Conservation (phyloP, 2,888 invertebrate genomes). For the Dysmachus trigonus region DNA sequence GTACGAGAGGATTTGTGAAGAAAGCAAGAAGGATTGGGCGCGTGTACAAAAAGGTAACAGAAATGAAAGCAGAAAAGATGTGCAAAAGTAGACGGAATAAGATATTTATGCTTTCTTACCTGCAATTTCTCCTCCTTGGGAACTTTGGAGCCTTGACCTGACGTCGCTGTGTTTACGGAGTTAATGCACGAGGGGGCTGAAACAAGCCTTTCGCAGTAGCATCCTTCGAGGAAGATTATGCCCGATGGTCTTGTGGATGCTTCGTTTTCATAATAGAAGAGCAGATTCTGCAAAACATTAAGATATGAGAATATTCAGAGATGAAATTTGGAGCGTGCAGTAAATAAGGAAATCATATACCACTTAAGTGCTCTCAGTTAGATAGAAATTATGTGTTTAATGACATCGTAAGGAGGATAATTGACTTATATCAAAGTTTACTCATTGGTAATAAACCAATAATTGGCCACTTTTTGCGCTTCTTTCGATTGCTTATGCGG, state of each 20-base stretch:
- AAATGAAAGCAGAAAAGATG: background rate
- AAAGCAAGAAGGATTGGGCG: background rate
- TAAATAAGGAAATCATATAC: background rate
- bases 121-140: slow-evolving; percentile 53
- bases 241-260: slow-evolving; percentile 81
- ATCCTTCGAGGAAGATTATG: slow-evolving; percentile 85
- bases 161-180: slow-evolving; percentile 45
- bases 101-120: slow-evolving; percentile 45
- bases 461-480: background rate
- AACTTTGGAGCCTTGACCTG: slow-evolving; percentile 47
- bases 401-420: background rate
- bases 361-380: background rate
- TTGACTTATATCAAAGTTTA: background rate
- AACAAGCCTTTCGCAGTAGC: slow-evolving; percentile 84
- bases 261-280: slow-evolving; percentile 92
- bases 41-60: background rate
- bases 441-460: background rate
- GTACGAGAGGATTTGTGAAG: background rate
- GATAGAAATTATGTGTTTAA: background rate
- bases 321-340: background rate
- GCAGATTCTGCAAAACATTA: slow-evolving; percentile 76
- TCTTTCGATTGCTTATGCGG: background rate
- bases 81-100: background rate
- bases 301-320: slow-evolving; percentile 55
- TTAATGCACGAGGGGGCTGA: slow-evolving; percentile 63